Evolutionary conservation across 2,888 invertebrate species (phyloP), one percentile per base, ranked within the genome.

Genomic region (Drosophila kambysellisi): DNA sequence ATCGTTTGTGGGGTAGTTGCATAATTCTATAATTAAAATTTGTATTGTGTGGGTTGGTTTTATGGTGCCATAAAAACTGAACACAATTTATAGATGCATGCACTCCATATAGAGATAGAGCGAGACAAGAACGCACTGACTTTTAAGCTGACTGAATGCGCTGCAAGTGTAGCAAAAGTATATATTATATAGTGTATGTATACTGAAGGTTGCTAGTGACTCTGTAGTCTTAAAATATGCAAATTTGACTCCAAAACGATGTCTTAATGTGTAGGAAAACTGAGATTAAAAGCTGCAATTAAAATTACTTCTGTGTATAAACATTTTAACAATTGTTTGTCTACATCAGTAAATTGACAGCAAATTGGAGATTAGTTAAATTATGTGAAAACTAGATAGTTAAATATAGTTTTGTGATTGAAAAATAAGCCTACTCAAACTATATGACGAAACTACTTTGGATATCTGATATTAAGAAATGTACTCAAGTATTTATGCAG

Each of bases 51-150:
- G 66, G 72, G 72, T 53, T 57, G 39, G 56, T 11, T 68, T 78
- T 63, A 70, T 79, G 67, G 50, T 30, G 70, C 29, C 53, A 67
- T 79, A 74, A 70, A 70, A 77, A 46, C 30, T 59, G 41, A 51
- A 51, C 30, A 33, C 63, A 67, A 53, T 76, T 29, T 32, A 48
- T 35, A 15, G 15, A 33, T 15, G n/a, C 48, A 48, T 25, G 25
- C 48, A 25, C 25, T 25, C 25, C 15, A 48, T 48, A 25, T 12
- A 43, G 6, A 50, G 39, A 25, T 7, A 11, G 33, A 33, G n/a
- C n/a, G 11, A 20, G 56, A 53, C 53, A 50, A 67, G n/a, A 58
- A 59, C 52, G 50, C 20, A 64, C 32, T 58, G n/a, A 20, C 32
- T 52, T 66, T 50, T 43, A 56, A 30, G 33, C 43, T n/a, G 20